Percentiles rank a stretch among this genome's conserved stretches.
phyloP scores from a whole-genome alignment of 2,797 vertebrate species.

The Thripadectes ignobilis region DNA sequence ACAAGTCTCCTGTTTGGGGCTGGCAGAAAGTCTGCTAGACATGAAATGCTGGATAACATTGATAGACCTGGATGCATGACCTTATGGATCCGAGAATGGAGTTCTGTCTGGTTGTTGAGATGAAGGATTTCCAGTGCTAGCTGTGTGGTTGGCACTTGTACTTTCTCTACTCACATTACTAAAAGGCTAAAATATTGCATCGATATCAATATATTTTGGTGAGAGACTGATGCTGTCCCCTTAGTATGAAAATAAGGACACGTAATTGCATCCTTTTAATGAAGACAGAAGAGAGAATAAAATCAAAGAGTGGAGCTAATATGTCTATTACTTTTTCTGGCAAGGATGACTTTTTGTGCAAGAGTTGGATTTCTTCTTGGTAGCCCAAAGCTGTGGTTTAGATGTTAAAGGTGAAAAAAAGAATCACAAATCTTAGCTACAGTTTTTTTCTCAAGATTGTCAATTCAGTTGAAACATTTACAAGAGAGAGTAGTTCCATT shows the following conservation, averaged over 20 bases:
- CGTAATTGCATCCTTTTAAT: background rate
- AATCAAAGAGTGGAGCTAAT: background rate
- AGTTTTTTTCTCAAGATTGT: background rate
- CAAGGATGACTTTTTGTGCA: background rate
- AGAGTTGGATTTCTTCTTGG: background rate
- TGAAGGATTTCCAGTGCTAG: background rate
- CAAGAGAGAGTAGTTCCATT: background rate
- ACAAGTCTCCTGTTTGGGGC: background rate
- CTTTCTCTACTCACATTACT: background rate
- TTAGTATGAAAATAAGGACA: background rate
- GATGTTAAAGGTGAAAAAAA: background rate
- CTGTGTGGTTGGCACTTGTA: background rate
- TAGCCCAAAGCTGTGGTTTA: background rate
- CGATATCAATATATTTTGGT: background rate
- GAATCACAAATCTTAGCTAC: background rate
- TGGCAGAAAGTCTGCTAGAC: background rate
- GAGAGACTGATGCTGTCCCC: background rate
- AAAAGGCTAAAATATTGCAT: background rate
- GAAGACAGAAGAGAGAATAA: background rate
- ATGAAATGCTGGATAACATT: background rate
- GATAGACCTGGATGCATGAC: background rate
- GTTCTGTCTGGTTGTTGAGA: background rate
- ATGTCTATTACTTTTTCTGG: background rate
- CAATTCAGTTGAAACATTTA: background rate
- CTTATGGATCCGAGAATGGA: background rate